Conservation (phyloP, 1,140 invertebrate species). For the Leptinotarsa undecemlineata region DNA sequence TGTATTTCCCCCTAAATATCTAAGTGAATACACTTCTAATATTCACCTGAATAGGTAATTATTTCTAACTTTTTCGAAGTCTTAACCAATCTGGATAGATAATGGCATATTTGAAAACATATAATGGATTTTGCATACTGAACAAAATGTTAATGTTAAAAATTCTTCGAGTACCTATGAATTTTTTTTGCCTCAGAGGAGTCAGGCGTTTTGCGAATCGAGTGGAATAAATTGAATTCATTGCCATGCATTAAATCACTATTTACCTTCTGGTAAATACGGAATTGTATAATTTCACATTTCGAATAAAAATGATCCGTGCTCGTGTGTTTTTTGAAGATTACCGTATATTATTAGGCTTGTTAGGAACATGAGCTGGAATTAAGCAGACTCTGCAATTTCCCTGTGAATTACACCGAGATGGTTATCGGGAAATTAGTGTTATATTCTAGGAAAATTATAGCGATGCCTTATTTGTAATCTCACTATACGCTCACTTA, state of each 20-base stretch:
- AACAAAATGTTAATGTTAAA: too few relatives aligned
- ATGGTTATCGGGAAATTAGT: slow-evolving; percentile 20
- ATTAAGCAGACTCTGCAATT: slow-evolving; percentile 18
- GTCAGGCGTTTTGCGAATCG: not conserved
- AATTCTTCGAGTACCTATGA: too few relatives aligned
- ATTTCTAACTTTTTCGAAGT: too few relatives aligned
- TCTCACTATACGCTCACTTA: slow-evolving; percentile 17
- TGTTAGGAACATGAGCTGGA: slow-evolving; percentile 15
- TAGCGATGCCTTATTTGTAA: slow-evolving; percentile 20
- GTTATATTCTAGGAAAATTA: slow-evolving; percentile 22
- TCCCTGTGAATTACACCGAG: slow-evolving; percentile 15
- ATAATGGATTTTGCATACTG: too few relatives aligned
- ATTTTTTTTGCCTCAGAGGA: not conserved
- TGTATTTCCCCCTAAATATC: too few relatives aligned
- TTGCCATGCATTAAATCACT: slow-evolving; percentile 11
- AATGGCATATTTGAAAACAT: too few relatives aligned
- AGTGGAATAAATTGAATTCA: slow-evolving; percentile 1
- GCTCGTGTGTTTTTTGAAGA: not conserved
- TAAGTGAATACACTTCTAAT: too few relatives aligned
- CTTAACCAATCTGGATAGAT: too few relatives aligned
- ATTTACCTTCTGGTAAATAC: slow-evolving; percentile 17
- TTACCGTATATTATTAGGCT: slow-evolving; percentile 17
- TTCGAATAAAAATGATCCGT: slow-evolving; percentile 12
- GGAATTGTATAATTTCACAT: slow-evolving; percentile 10
- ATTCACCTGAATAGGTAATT: too few relatives aligned